A percentile compares a stretch with the other conserved stretches of the same genome.
Evolutionary conservation across 2,113 vertebrate genomes (phyloP).

Genomic region (Passer domesticus): DNA sequence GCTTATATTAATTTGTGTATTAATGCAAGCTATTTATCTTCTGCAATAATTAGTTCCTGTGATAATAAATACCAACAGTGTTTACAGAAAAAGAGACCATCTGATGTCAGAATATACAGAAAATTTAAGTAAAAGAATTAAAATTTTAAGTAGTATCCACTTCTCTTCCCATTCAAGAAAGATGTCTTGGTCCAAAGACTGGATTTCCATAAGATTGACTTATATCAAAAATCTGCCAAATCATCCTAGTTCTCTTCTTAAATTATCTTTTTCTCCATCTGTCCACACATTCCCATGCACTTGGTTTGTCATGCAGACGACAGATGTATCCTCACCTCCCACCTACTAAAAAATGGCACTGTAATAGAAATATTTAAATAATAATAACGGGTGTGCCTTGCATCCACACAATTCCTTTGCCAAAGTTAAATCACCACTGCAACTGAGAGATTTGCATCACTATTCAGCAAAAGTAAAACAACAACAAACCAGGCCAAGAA

Average conservation of each 20-base stretch:
- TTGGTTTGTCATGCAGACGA: background rate
- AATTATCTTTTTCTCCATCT: background rate
- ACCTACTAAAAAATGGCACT: background rate
- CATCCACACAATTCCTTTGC: background rate
- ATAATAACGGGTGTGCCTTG: background rate
- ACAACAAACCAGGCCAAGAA: background rate
- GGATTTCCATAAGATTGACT: background rate
- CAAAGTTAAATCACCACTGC: background rate
- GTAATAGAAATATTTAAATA: background rate
- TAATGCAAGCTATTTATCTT: background rate
- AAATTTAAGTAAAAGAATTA: background rate
- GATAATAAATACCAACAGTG: background rate
- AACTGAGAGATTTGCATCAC: background rate
- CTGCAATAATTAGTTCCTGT: background rate
- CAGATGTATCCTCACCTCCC: background rate
- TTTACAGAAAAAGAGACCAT: background rate
- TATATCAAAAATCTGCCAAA: background rate
- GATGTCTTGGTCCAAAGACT: background rate
- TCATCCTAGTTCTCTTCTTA: background rate
- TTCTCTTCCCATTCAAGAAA: background rate
- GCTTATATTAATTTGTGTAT: background rate
- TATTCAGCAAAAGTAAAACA: background rate
- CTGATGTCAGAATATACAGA: background rate
- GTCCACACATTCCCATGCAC: background rate
- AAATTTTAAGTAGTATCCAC: background rate